Percentiles rank a stretch among this genome's conserved stretches.
Conservation (phyloP, 2,888 invertebrate species). For the Drosophila paramelanica region DNA sequence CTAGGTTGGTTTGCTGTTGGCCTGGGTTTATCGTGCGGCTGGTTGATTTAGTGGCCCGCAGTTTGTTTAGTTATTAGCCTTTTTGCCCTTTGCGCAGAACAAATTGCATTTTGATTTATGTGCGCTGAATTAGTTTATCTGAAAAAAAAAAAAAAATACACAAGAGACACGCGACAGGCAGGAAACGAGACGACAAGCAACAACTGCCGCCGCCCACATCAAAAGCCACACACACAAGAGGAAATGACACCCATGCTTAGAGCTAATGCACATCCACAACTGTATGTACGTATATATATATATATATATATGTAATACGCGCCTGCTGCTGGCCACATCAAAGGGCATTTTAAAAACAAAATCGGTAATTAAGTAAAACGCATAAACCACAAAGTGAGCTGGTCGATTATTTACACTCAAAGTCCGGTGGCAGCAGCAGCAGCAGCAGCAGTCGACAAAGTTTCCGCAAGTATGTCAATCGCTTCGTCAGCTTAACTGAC, state of each 20-base stretch:
- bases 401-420: constrained; percentile 75
- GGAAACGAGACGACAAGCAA: constrained; percentile 67
- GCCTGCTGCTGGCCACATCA: constrained; percentile 65
- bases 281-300: not conserved
- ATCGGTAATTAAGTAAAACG: constrained; percentile 81
- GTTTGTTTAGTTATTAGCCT: constrained; percentile 80
- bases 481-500: constrained; percentile 7
- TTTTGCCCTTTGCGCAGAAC: constrained; percentile 78
- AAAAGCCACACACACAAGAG: constrained; percentile 38
- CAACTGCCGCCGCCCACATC: constrained; percentile 60
- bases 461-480: constrained; percentile 62
- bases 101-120: constrained; percentile 82
- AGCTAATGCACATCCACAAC: constrained; percentile 12
- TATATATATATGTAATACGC: not conserved
- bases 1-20: constrained; percentile 33
- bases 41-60: constrained; percentile 77
- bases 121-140: constrained; percentile 70
- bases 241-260: constrained; percentile 53
- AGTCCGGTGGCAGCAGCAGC: constrained; percentile 4
- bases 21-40: constrained; percentile 63
- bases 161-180: constrained; percentile 60
- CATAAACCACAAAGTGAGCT: constrained; percentile 70
- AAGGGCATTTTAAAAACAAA: constrained; percentile 76
- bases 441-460: not conserved
- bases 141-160: constrained; percentile 22